These are phyloP conservation scores for Pangasius macronema DNA, from an alignment of 2,797 vertebrate species.

Conservation along the genomic window DNA sequence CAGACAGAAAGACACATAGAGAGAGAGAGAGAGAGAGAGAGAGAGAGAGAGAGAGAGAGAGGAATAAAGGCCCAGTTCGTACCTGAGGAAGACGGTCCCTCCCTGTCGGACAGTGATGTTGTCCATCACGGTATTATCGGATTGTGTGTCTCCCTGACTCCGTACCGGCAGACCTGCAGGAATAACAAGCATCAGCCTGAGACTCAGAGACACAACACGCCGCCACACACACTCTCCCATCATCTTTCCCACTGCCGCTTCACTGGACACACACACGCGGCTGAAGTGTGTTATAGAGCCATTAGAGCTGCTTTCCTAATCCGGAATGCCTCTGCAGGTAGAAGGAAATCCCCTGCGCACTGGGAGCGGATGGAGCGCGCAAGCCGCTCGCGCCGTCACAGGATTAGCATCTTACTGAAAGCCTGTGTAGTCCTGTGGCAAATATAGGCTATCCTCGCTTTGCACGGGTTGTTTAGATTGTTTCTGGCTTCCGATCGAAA, in stretches of 20 bases:
- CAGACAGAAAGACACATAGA: neutral
- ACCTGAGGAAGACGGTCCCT: slow-evolving; percentile 94
- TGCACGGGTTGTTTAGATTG: neutral
- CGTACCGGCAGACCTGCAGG: slow-evolving; percentile 94
- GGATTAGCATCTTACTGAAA: slow-evolving; percentile 32
- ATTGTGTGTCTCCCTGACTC: slow-evolving; percentile 87
- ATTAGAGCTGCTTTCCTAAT: slow-evolving; percentile 72
- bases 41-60: neutral
- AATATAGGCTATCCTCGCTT: neutral
- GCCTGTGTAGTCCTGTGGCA: neutral
- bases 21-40: neutral
- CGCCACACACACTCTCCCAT: slow-evolving; percentile 83
- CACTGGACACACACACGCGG: slow-evolving; percentile 14
- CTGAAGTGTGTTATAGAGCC: slow-evolving; percentile 58
- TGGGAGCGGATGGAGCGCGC: slow-evolving; percentile 30
- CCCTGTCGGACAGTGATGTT: slow-evolving; percentile 96
- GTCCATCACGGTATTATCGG: slow-evolving; percentile 96
- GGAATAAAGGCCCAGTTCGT: slow-evolving; percentile 58
- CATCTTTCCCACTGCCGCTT: slow-evolving; percentile 60
- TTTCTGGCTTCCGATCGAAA: neutral
- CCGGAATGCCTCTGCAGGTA: slow-evolving; percentile 69
- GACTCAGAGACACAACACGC: slow-evolving; percentile 83
- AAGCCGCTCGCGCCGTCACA: slow-evolving; percentile 30
- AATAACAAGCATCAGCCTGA: slow-evolving; percentile 96
- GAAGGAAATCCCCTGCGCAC: slow-evolving; percentile 39